These are phyloP conservation scores for Heterodera carotae DNA, from an alignment of 1,140 invertebrate species.

Conservation along the genomic window DNA sequence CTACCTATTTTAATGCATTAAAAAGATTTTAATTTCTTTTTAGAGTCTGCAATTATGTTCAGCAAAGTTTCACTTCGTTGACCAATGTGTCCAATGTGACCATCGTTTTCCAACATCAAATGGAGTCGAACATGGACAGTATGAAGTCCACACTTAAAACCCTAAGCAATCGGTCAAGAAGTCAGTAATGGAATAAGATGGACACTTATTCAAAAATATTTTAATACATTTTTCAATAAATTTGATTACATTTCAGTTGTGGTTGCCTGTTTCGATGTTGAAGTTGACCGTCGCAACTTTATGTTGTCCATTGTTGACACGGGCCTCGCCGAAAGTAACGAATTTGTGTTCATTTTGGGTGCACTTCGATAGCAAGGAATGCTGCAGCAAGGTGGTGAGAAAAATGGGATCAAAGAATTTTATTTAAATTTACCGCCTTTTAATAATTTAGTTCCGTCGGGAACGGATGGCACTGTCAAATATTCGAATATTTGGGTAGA, in stretches of 20 bases:
- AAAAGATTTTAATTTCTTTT: slow-evolving; percentile 2
- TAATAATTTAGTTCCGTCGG: neutral
- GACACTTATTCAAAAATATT: neutral
- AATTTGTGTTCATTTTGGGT: slow-evolving; percentile 45
- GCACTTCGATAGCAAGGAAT: slow-evolving; percentile 48
- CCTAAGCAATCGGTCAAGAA: slow-evolving; percentile 28
- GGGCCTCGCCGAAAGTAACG: slow-evolving; percentile 37
- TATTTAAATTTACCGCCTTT: neutral
- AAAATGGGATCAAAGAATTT: neutral
- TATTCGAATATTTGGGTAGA: slow-evolving; percentile 37
- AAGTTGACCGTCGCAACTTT: slow-evolving; percentile 39
- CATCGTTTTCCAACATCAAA: slow-evolving; percentile 35
- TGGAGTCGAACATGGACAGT: slow-evolving; percentile 10
- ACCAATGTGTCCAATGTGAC: slow-evolving; percentile 19
- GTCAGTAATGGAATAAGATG: neutral
- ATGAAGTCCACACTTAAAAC: slow-evolving; percentile 27
- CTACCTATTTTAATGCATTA: too few relatives aligned
- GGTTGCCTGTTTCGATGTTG: slow-evolving; percentile 42
- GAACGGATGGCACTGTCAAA: slow-evolving; percentile 1
- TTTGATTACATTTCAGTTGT: slow-evolving; percentile 39
- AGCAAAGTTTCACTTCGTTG: slow-evolving; percentile 37
- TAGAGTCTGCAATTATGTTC: slow-evolving; percentile 43
- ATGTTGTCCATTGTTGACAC: slow-evolving; percentile 39
- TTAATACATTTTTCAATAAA: neutral
- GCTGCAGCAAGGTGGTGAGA: slow-evolving; percentile 42